These are phyloP conservation scores for Congeria kusceri DNA, from an alignment of 2,888 invertebrate species.

Conservation along the genomic window DNA sequence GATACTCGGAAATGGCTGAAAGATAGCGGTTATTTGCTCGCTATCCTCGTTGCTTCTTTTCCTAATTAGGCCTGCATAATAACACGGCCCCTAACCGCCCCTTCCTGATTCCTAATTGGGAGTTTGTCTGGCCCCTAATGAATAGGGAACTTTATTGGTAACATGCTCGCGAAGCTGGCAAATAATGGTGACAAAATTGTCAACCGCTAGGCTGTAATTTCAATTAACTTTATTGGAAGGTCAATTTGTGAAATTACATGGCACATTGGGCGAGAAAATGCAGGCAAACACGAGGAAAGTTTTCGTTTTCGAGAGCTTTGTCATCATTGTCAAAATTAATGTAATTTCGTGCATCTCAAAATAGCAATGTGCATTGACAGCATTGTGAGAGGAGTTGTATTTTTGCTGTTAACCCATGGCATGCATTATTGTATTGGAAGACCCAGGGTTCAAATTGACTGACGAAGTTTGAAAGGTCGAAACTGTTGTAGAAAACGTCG, in stretches of 20 bases:
- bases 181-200: slow-evolving; percentile 47
- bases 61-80: slow-evolving; percentile 4
- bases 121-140: slow-evolving; percentile 14
- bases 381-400: slow-evolving; percentile 54
- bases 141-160: slow-evolving; percentile 27
- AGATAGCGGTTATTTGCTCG: neutral
- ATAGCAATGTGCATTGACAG: slow-evolving; percentile 63
- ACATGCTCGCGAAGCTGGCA: slow-evolving; percentile 34
- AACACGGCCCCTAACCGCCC: slow-evolving; percentile 1
- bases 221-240: slow-evolving; percentile 64
- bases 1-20: neutral
- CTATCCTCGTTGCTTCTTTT: neutral
- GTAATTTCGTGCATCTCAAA: slow-evolving; percentile 52
- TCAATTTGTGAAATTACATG: slow-evolving; percentile 62
- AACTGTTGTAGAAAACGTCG: no score
- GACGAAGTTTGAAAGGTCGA: no score
- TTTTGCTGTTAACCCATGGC: slow-evolving; percentile 31
- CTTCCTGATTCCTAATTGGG: slow-evolving; percentile 11
- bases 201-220: slow-evolving; percentile 54
- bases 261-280: slow-evolving; percentile 30
- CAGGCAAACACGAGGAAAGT: slow-evolving; percentile 14
- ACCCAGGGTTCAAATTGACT: no score
- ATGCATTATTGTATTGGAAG: no score
- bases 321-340: slow-evolving; percentile 56
- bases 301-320: slow-evolving; percentile 53